phyloP scores from a whole-genome alignment of 2,113 vertebrate species.

The Megaceryle torquata region DNA sequence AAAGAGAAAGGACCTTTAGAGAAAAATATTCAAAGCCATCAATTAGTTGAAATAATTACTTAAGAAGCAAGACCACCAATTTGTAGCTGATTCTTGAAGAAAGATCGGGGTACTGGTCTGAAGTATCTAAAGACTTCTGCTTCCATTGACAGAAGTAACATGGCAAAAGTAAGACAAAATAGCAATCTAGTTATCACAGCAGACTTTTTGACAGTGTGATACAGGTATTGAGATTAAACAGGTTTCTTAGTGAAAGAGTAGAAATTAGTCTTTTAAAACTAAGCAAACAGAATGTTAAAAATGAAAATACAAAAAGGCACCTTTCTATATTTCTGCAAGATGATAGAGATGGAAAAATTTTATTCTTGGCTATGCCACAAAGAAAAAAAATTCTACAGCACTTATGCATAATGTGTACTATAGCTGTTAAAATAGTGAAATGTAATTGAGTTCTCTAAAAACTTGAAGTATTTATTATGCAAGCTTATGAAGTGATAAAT shows the following conservation, averaged over 20 bases:
- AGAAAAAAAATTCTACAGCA: not conserved
- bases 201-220: not conserved
- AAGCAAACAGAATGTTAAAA: not conserved
- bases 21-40: not conserved
- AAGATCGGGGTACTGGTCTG: not conserved
- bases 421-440: not conserved
- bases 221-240: not conserved
- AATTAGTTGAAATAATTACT: not conserved
- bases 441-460: not conserved
- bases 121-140: not conserved
- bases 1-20: not conserved
- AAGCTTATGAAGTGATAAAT: not conserved
- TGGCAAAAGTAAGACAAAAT: not conserved
- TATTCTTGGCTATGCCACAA: not conserved
- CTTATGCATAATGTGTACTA: not conserved
- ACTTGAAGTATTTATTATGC: not conserved
- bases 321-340: not conserved
- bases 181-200: not conserved
- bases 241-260: fast-evolving
- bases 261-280: not conserved
- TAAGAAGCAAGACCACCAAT: not conserved
- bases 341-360: not conserved
- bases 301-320: not conserved
- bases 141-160: not conserved
- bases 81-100: not conserved